phyloP scores from a whole-genome alignment of 2,888 invertebrate species.

The Macrophya alboannulata region DNA sequence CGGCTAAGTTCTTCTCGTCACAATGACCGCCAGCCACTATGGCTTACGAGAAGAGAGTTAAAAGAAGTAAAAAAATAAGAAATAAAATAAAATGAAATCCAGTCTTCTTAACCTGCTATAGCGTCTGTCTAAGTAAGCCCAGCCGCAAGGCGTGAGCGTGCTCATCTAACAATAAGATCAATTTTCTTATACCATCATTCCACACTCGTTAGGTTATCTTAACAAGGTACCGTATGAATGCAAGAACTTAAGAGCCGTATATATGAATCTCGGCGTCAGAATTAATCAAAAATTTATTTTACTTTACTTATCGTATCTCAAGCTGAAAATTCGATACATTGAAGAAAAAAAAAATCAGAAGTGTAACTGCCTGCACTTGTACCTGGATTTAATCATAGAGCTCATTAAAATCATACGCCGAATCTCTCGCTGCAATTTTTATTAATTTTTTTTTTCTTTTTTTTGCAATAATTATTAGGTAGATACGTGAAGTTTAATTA shows the following conservation, averaged over 20 bases:
- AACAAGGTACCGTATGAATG: background rate
- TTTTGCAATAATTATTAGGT: background rate
- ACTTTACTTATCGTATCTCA: background rate
- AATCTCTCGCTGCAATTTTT: no score
- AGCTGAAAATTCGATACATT: background rate
- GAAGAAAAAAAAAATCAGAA: no score
- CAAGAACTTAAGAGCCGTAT: background rate
- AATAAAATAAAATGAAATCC: background rate
- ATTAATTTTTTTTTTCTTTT: no score
- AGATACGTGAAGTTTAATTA: background rate
- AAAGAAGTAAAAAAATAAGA: background rate
- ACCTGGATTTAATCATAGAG: no score
- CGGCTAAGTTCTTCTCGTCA: slow-evolving; percentile 59
- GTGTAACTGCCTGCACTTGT: no score
- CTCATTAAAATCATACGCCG: no score
- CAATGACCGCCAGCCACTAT: slow-evolving; percentile 62
- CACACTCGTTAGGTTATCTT: background rate
- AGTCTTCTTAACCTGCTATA: slow-evolving; percentile 37
- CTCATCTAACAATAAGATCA: slow-evolving; percentile 52
- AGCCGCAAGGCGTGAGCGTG: slow-evolving; percentile 64
- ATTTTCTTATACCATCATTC: slow-evolving; percentile 36
- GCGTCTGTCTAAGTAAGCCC: slow-evolving; percentile 35
- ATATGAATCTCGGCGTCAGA: background rate
- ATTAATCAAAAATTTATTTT: background rate
- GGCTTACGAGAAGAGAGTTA: slow-evolving; percentile 33